Base-by-base conservation (phyloP, 2,888 invertebrate genomes). In the Molorchus minor region DNA sequence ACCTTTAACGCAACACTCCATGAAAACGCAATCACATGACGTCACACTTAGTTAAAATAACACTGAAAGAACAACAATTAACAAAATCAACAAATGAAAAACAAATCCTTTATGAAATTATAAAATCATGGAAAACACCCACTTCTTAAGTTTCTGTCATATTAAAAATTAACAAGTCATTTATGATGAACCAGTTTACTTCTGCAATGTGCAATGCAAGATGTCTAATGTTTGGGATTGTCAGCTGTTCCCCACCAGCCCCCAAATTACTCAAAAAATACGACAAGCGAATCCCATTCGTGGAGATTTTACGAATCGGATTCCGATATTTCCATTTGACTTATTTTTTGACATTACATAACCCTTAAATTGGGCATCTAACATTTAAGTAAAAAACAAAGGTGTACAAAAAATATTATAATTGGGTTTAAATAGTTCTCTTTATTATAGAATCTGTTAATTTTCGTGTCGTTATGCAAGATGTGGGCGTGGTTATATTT, bases 11-110 rank as follows among this genome's bases (percentile, higher is more conserved):
- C 68, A 70, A 72, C 71, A 74, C 76, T 73, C 77, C 77, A 77
- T 77, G 71, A 75, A 77, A 79, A 78, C 77, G 78, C 77, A 77
- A 79, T 78, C 79, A 78, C 77, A 79, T 80, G 80, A 80, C 80
- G 80, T 80, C 80, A 80, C 79, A 69, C 66, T 63, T 67, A 67
- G 71, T 74, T 75, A 74, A 78, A 77, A 76, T 74, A 75, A 74
- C 72, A 72, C 70, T 54, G 45, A 69, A 69, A 66, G 63, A 71
- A 70, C 71, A 70, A 70, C 67, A 62, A 65, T 66, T 63, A 64
- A 64, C 58, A 47, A 64, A 66, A 61, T 46, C 63, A 66, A 67
- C 61, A 68, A 66, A 70, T 67, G 57, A 64, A 71, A 74, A 73
- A 69, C 61, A 65, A n/a, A 73, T 62, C 68, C 62, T 63, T 58